Evolutionary conservation across 2,888 invertebrate species (phyloP), one percentile per base, ranked within the genome.

Genomic region (Marronus borbonicus): DNA sequence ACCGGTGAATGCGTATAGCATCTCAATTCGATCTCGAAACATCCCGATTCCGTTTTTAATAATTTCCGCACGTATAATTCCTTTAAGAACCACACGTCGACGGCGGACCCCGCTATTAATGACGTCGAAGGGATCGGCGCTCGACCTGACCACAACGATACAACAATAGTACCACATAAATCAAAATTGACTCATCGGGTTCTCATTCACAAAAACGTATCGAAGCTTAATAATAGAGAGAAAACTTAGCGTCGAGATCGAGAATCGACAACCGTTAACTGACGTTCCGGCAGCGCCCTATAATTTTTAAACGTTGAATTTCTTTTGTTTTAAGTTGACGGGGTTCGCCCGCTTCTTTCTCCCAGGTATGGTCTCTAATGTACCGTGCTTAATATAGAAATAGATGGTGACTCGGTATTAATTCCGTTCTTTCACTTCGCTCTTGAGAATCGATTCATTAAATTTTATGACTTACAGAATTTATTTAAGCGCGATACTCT

Each of bases 241-340:
- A 74, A 74, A 58, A 49, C 72, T 60, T 49, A 68, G 28, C 62
- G 68, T 49, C 44, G 36, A 24, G 49, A 39, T 60, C 44, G 72
- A 50, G 58, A 74, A 60, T 31, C 36, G 72, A 74, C 44, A 44
- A 74, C 17, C 60, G 39, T 44, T 44, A 60, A 60, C 72, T 74
- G 72, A 74, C 72, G 44, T 60, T 60, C 44, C 24, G 62, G 60
- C 44, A 74, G 60, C 72, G 60, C 60, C 72, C 72, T 74, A 74
- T 74, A 74, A 74, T 74, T 74, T 44, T 74, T 74, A 74, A 74
- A 60, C 60, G 60, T 24, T 44, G 60, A 74, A 74, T 74, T 74
- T 44, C 68, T 68, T 70, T 74, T 74, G 72, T 74, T 74, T 74
- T 60, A 74, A 74, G 60, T 24, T 39, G 24, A 10, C 5, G 7